These are phyloP conservation scores for Pristiophorus japonicus DNA, from an alignment of 2,113 vertebrate genomes.

Conservation along the genomic window DNA sequence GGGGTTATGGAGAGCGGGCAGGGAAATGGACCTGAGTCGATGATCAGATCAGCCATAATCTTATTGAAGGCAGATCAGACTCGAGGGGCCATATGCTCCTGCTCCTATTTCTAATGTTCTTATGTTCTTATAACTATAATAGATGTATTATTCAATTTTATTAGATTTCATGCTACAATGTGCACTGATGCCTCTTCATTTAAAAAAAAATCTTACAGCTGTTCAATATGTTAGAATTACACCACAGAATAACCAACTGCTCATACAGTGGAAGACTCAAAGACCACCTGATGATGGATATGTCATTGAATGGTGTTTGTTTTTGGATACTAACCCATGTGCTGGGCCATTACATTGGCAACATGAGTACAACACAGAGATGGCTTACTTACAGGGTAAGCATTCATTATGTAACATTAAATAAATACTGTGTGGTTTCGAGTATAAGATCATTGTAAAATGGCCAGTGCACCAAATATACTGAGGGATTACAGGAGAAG, in stretches of 20 bases:
- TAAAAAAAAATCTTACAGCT: neutral
- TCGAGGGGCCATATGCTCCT: no score
- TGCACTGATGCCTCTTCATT: neutral
- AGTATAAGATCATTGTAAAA: neutral
- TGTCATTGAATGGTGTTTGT: slow-evolving; percentile 59
- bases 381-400: neutral
- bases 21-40: no score
- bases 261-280: slow-evolving; percentile 52
- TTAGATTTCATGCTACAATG: neutral
- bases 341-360: neutral
- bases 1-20: no score
- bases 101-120: no score
- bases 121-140: no score
- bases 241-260: slow-evolving; percentile 45
- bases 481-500: neutral
- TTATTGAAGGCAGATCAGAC: no score
- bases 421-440: neutral
- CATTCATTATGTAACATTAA: neutral
- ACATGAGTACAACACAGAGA: neutral
- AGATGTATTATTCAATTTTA: neutral
- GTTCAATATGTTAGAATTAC: slow-evolving; percentile 41
- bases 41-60: no score
- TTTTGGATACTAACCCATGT: slow-evolving; percentile 38
- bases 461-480: neutral
- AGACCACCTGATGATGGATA: slow-evolving; percentile 42